Percentiles rank a stretch among this genome's conserved stretches.
These are phyloP conservation scores for Takifugu rubripes DNA, from an alignment of 2,797 vertebrate genomes.

Conservation along the genomic window DNA sequence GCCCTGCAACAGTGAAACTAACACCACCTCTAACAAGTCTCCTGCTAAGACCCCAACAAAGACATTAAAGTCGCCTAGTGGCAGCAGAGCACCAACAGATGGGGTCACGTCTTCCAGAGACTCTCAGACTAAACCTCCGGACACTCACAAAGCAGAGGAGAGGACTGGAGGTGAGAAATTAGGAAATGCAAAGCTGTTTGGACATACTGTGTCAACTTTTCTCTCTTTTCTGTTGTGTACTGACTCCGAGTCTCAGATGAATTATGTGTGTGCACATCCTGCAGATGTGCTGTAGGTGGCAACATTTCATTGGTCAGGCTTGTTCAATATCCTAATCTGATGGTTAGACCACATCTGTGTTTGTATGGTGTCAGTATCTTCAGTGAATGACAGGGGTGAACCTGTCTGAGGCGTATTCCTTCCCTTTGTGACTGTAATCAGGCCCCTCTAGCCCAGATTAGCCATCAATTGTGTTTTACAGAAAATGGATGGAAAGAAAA, in stretches of 20 bases:
- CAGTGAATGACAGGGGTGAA: no score
- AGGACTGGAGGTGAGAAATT: constrained; percentile 81
- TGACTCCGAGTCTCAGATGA: not conserved
- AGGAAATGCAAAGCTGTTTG: not conserved
- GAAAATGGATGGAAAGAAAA: constrained; percentile 1
- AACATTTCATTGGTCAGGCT: not conserved
- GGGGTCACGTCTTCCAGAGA: constrained; percentile 50
- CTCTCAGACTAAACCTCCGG: constrained; percentile 69
- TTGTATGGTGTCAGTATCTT: not conserved
- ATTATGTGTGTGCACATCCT: not conserved
- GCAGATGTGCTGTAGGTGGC: not conserved
- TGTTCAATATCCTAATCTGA: not conserved
- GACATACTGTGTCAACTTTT: no score
- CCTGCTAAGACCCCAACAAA: constrained; percentile 70
- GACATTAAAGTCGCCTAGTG: constrained; percentile 70
- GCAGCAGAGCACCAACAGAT: constrained; percentile 50
- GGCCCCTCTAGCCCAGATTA: no score
- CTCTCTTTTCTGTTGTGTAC: no score
- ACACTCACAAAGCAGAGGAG: constrained; percentile 83
- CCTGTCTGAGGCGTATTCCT: no score
- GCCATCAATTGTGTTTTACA: not conserved
- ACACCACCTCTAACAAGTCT: constrained; percentile 69
- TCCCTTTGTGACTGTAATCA: no score
- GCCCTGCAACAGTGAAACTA: constrained; percentile 76
- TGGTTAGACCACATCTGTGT: not conserved